Percentiles rank a stretch among this genome's conserved stretches.
Conservation (phyloP, 2,113 vertebrate genomes). For the Etheostoma cragini region DNA sequence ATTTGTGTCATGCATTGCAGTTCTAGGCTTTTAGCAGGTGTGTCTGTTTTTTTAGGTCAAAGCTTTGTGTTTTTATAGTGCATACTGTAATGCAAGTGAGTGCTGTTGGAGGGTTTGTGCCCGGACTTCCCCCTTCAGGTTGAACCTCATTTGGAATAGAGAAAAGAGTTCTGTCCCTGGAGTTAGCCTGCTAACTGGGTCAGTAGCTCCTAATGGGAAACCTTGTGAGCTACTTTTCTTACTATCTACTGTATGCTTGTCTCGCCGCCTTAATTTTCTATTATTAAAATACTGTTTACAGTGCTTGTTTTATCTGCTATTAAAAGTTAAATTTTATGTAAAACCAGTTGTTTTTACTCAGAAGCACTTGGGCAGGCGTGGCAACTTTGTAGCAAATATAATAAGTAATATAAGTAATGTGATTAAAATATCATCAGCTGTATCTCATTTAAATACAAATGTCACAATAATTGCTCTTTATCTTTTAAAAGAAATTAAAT, state of each 20-base stretch:
- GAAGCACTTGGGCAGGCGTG: not conserved
- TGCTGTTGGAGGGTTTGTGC: conserved; percentile 21
- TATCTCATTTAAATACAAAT: conserved; percentile 24
- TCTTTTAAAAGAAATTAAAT: conserved; percentile 7
- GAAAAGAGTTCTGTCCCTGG: conserved; percentile 51
- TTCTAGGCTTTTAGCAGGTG: not conserved
- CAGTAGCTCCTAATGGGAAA: conserved; percentile 62
- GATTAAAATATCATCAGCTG: conserved; percentile 27
- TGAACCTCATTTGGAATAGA: conserved; percentile 64
- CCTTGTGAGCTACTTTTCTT: conserved; percentile 54
- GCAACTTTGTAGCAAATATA: conserved; percentile 10
- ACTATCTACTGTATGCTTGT: not conserved
- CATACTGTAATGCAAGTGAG: conserved; percentile 24
- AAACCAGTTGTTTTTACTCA: not conserved
- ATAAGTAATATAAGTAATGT: not conserved
- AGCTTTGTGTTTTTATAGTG: conserved; percentile 41
- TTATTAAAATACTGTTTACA: conserved; percentile 22
- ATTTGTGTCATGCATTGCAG: not conserved
- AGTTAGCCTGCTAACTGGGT: conserved; percentile 71
- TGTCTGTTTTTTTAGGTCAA: conserved; percentile 28
- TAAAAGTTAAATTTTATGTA: not conserved
- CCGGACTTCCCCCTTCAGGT: conserved; percentile 76
- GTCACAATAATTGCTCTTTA: conserved; percentile 2
- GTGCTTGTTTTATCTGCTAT: not conserved
- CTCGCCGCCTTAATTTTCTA: not conserved